These are phyloP conservation scores for Cryptus viduatorius DNA, from an alignment of 2,888 invertebrate genomes.

Conservation along the genomic window DNA sequence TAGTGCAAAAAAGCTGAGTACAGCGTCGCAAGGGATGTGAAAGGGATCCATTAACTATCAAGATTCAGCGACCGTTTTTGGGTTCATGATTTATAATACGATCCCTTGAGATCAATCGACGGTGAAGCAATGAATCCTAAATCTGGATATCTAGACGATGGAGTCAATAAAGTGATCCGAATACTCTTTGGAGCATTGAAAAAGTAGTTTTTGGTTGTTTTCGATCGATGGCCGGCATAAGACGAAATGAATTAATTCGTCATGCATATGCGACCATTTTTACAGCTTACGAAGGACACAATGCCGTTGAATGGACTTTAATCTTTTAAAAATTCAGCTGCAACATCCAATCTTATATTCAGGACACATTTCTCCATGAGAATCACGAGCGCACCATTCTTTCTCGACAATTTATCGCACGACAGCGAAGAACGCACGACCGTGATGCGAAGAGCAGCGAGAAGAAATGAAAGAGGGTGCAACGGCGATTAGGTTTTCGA, in stretches of 20 bases:
- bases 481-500: constrained; percentile 45
- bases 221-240: neutral
- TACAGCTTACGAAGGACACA: neutral
- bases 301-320: neutral
- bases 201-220: neutral
- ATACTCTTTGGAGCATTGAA: no score
- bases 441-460: neutral
- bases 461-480: constrained; percentile 37
- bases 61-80: constrained; percentile 43
- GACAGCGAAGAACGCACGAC: neutral
- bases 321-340: neutral
- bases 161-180: no score
- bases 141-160: constrained; percentile 25
- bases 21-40: constrained; percentile 39
- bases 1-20: neutral
- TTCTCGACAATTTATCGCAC: neutral
- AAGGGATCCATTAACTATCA: constrained; percentile 58
- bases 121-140: constrained; percentile 33
- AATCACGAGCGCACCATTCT: neutral
- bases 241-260: no score
- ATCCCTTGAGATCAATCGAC: constrained; percentile 57
- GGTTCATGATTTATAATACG: constrained; percentile 24
- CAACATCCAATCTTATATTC: neutral
- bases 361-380: neutral
- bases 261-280: neutral